Conservation (phyloP, 2,113 vertebrate species). For the Pogonocichla stellata region DNA sequence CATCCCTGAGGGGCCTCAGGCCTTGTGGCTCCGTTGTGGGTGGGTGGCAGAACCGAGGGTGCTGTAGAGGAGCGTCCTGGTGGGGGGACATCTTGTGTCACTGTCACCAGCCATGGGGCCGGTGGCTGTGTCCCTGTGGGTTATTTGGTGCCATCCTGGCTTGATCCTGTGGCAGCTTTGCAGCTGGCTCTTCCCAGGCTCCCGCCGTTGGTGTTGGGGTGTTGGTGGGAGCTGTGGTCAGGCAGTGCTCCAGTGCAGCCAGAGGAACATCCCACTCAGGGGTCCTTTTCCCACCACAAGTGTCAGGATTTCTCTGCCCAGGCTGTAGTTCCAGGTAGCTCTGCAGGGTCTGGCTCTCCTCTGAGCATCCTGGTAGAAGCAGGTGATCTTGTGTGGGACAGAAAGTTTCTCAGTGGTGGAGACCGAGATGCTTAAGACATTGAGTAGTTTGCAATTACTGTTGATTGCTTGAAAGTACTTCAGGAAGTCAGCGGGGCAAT, state of each 20-base stretch:
- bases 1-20: not conserved
- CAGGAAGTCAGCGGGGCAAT: accelerated
- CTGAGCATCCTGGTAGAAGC: not conserved
- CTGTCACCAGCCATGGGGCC: accelerated
- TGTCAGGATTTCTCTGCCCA: not conserved
- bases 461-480: not conserved
- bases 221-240: not conserved
- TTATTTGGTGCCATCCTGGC: not conserved
- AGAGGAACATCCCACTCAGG: accelerated
- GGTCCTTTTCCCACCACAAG: not conserved
- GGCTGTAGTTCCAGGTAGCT: not conserved
- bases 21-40: accelerated
- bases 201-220: accelerated
- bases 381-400: not conserved
- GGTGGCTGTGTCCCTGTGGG: accelerated
- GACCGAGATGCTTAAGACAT: not conserved
- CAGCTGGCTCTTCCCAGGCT: not conserved
- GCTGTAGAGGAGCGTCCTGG: accelerated
- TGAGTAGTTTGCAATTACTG: not conserved
- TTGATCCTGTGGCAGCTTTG: not conserved
- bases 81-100: not conserved
- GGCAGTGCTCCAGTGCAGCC: accelerated
- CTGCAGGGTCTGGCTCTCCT: not conserved
- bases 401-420: not conserved
- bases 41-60: accelerated